Percentiles rank a stretch among this genome's conserved stretches.
Evolutionary conservation across 2,888 invertebrate species (phyloP).

Genomic region (Dolomedes plantarius): DNA sequence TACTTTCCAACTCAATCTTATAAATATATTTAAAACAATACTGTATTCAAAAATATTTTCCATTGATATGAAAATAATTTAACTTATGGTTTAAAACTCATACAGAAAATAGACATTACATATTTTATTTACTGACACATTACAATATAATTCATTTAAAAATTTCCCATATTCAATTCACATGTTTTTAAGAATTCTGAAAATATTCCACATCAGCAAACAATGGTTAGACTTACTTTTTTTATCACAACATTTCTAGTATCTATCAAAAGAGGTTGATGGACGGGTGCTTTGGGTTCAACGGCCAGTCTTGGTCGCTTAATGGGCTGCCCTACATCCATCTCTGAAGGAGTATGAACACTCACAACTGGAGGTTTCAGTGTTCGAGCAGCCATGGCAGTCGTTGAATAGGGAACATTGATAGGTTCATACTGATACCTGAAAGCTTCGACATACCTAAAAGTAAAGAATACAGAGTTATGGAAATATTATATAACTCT

Average conservation of each 20-base stretch:
- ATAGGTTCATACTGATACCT: conserved; percentile 61
- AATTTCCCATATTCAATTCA: no score
- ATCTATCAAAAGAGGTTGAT: conserved; percentile 72
- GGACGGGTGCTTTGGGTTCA: conserved; percentile 72
- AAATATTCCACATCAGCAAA: background rate
- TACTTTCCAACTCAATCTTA: no score
- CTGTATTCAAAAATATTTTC: no score
- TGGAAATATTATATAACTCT: background rate
- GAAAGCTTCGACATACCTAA: conserved; percentile 65
- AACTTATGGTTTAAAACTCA: no score
- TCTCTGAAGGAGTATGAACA: conserved; percentile 66
- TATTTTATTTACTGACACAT: no score
- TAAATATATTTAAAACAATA: no score
- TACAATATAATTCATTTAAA: no score
- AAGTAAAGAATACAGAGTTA: background rate
- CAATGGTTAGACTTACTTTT: conserved; percentile 58
- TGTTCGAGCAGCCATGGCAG: conserved; percentile 48
- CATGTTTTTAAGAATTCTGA: no score
- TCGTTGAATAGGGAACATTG: conserved; percentile 46
- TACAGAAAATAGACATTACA: no score
- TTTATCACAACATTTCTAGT: conserved; percentile 72
- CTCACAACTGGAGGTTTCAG: conserved; percentile 55
- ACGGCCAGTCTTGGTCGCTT: conserved; percentile 72
- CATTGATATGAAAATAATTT: no score
- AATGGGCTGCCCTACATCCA: conserved; percentile 56